phyloP scores from a whole-genome alignment of 2,888 invertebrate genomes.

The Drosophila fungiperda region DNA sequence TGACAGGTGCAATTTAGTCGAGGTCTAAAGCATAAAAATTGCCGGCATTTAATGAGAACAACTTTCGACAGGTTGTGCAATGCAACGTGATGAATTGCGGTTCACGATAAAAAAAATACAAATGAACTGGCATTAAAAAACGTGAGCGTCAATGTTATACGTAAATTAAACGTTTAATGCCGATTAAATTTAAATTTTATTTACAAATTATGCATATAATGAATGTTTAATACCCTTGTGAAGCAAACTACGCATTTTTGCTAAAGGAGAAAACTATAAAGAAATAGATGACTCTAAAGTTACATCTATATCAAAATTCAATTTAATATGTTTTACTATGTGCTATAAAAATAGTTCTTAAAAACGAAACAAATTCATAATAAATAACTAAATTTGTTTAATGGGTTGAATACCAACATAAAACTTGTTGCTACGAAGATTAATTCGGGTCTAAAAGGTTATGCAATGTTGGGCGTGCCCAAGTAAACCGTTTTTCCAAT shows the following conservation, averaged over 20 bases:
- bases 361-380: neutral
- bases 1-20: conserved; percentile 78
- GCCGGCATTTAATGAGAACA: conserved; percentile 53
- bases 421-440: neutral
- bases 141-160: conserved; percentile 12
- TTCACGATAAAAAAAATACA: conserved; percentile 9
- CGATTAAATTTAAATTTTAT: neutral
- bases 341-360: neutral
- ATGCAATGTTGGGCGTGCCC: neutral
- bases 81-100: conserved; percentile 47
- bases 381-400: neutral
- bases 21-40: conserved; percentile 61
- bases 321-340: neutral
- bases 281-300: neutral
- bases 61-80: conserved; percentile 32
- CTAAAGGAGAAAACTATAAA: neutral
- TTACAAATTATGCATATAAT: neutral
- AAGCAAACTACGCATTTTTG: neutral
- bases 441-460: neutral
- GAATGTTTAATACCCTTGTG: neutral
- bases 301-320: too few relatives aligned
- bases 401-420: neutral
- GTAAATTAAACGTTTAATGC: neutral
- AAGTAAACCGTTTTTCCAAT: neutral
- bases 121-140: neutral